These are phyloP conservation scores for Busseola fusca DNA, from an alignment of 2,888 invertebrate genomes.

Conservation along the genomic window DNA sequence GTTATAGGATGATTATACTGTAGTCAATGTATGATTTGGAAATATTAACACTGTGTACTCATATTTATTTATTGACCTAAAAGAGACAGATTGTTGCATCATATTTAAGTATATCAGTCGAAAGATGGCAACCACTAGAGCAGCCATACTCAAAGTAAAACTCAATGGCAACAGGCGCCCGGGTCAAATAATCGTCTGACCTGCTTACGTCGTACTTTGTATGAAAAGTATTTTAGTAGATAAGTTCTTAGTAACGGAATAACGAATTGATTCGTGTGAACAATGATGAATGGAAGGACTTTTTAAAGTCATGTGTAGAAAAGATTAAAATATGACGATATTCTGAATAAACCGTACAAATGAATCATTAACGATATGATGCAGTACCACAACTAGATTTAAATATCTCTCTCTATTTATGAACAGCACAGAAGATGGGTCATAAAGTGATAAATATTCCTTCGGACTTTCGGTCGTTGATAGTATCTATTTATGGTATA, in stretches of 20 bases:
- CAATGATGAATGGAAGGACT: conserved; percentile 28
- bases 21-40: neutral
- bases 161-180: conserved; percentile 33
- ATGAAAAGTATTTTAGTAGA: conserved; percentile 32
- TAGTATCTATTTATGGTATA: neutral
- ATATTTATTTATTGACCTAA: conserved; percentile 2
- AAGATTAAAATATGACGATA: neutral
- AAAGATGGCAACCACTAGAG: neutral
- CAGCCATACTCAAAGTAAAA: neutral
- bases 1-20: neutral
- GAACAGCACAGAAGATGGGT: neutral
- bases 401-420: neutral
- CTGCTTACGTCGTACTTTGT: conserved; percentile 18
- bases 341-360: neutral
- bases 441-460: neutral
- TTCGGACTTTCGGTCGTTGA: neutral
- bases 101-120: neutral
- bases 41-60: neutral
- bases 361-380: neutral
- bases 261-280: conserved; percentile 33
- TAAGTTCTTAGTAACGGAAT: conserved; percentile 29
- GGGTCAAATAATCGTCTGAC: conserved; percentile 53
- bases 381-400: neutral
- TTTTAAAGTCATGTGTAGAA: conserved; percentile 20
- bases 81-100: neutral